phyloP scores from a whole-genome alignment of 2,888 invertebrate species.

The Rotaria sp. region DNA sequence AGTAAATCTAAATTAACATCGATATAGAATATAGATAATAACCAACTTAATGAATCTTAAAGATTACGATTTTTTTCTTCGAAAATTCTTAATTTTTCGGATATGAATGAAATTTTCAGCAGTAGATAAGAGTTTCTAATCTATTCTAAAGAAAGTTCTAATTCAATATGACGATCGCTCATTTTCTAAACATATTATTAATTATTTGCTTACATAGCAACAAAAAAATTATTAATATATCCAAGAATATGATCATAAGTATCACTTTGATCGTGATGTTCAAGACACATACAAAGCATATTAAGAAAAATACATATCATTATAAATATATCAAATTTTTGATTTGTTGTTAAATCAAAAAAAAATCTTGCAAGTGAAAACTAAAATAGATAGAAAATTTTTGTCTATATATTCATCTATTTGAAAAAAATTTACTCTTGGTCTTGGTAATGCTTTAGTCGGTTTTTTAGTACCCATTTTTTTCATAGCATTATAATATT shows the following conservation, averaged over 20 bases:
- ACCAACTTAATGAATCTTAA: no score
- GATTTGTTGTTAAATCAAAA: slow-evolving; percentile 92
- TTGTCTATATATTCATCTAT: background rate
- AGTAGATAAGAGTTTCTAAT: no score
- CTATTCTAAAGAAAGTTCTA: no score
- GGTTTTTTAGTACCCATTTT: slow-evolving; percentile 98
- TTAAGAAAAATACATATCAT: slow-evolving; percentile 97
- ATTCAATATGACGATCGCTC: no score
- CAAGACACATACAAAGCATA: slow-evolving; percentile 96
- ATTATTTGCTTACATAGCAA: slow-evolving; percentile 64
- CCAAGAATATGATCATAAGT: slow-evolving; percentile 64
- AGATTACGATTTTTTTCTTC: no score
- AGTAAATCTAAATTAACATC: slow-evolving; percentile 64
- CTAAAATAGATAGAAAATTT: slow-evolving; percentile 20
- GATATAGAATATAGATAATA: background rate
- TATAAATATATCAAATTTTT: slow-evolving; percentile 97
- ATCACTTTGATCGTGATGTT: slow-evolving; percentile 80
- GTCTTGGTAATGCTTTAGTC: slow-evolving; percentile 91
- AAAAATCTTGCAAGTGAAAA: slow-evolving; percentile 61
- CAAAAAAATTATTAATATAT: slow-evolving; percentile 91
- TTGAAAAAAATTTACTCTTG: slow-evolving; percentile 64
- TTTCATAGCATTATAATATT: slow-evolving; percentile 99
- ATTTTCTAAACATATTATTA: no score
- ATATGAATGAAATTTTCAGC: no score
- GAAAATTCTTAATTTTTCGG: no score